A percentile compares a stretch with the other conserved stretches of the same genome.
phyloP scores from a whole-genome alignment of 2,888 invertebrate species.

The Xanthia icteritia region DNA sequence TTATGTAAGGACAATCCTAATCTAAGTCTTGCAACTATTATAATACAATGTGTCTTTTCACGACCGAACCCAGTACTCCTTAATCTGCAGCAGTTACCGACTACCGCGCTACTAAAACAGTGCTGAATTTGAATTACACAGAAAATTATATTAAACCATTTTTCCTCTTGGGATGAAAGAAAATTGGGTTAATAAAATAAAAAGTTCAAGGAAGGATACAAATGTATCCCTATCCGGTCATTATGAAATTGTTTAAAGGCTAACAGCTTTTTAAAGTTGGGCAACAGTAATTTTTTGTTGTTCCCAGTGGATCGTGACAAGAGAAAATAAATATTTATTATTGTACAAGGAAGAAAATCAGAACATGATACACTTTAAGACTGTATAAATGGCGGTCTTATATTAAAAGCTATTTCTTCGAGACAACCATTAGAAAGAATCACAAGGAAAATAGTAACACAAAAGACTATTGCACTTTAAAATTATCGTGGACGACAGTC shows the following conservation, averaged over 20 bases:
- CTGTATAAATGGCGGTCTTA: no score
- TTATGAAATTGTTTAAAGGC: constrained; percentile 27
- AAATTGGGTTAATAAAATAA: constrained; percentile 29
- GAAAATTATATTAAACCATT: constrained; percentile 10
- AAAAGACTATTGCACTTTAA: background rate
- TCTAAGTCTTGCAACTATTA: no score
- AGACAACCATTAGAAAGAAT: no score
- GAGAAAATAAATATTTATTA: background rate
- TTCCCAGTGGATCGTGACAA: background rate
- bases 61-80: no score
- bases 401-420: no score
- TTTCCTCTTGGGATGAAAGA: constrained; percentile 15
- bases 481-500: background rate
- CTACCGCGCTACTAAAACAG: background rate
- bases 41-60: no score
- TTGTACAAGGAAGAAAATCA: background rate
- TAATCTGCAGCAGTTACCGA: background rate
- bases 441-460: no score
- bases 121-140: background rate
- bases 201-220: constrained; percentile 21
- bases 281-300: no score
- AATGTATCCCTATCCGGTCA: constrained; percentile 20
- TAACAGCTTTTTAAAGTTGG: background rate
- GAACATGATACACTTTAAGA: background rate
- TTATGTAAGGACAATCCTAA: background rate